Conservation (phyloP, 2,113 vertebrate genomes). For the Vimba vimba region DNA sequence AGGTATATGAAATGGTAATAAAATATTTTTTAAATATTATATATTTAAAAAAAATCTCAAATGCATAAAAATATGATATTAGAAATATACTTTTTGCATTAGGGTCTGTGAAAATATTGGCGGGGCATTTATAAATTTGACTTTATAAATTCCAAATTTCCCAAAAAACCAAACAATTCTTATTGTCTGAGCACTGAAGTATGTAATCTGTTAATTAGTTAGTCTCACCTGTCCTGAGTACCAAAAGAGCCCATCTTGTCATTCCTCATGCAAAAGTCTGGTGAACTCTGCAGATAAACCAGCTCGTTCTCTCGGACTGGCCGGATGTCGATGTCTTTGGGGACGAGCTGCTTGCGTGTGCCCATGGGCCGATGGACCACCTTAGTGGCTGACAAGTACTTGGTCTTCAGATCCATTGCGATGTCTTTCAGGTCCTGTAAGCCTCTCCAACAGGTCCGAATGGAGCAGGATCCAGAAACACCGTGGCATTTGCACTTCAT, state of each 20-base stretch:
- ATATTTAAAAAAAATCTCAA: no score
- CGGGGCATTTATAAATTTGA: no score
- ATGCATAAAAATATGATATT: background rate
- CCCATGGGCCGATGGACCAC: slow-evolving; percentile 94
- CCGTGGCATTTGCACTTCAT: slow-evolving; percentile 99
- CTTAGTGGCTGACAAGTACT: slow-evolving; percentile 96
- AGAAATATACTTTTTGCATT: background rate
- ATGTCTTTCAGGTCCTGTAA: slow-evolving; percentile 92
- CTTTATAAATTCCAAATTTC: no score
- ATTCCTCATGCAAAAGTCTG: slow-evolving; percentile 92
- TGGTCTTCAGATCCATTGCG: slow-evolving; percentile 92
- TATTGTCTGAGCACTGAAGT: slow-evolving; percentile 56
- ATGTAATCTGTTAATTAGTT: background rate
- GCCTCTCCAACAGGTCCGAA: slow-evolving; percentile 97
- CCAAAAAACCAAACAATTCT: background rate
- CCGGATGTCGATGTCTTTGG: slow-evolving; percentile 96
- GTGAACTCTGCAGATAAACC: slow-evolving; percentile 96
- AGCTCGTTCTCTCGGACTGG: slow-evolving; percentile 94
- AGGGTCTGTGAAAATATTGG: background rate
- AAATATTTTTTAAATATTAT: no score
- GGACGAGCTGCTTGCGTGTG: slow-evolving; percentile 96
- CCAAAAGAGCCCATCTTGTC: slow-evolving; percentile 94
- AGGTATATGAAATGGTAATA: no score
- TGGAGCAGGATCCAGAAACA: slow-evolving; percentile 97
- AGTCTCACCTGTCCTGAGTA: slow-evolving; percentile 92